phyloP scores from a whole-genome alignment of 1,140 invertebrate species.

The Aphis craccivora region DNA sequence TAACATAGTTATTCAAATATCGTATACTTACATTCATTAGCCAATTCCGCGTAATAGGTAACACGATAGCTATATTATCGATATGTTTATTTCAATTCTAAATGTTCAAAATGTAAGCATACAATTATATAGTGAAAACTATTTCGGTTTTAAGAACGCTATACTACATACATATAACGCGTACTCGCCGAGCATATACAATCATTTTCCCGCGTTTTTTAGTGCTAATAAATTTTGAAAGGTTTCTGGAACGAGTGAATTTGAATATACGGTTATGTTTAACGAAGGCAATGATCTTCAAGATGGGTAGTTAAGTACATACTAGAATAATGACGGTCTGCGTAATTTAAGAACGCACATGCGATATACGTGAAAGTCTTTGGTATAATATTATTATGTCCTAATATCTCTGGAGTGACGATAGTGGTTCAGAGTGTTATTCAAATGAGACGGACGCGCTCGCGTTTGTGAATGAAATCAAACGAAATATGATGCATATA shows the following conservation, averaged over 20 bases:
- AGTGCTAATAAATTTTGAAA: not conserved
- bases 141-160: not conserved
- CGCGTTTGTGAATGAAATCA: constrained; percentile 31
- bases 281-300: not conserved
- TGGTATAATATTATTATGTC: not conserved
- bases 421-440: not conserved
- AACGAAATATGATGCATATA: not conserved
- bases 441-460: not conserved
- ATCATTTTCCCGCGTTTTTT: not conserved
- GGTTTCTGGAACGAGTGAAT: not conserved
- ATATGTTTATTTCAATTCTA: too few species aligned
- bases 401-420: not conserved
- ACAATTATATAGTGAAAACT: not conserved
- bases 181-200: too few species aligned
- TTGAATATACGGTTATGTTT: not conserved
- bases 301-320: not conserved
- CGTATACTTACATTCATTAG: too few species aligned
- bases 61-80: too few species aligned
- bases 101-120: too few species aligned
- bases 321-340: not conserved
- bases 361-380: not conserved
- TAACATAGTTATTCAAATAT: too few species aligned
- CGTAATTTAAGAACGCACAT: too few species aligned
- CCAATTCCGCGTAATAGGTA: too few species aligned
- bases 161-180: too few species aligned